phyloP scores from a whole-genome alignment of 2,888 invertebrate species.

The Lasioglossum figueresi region DNA sequence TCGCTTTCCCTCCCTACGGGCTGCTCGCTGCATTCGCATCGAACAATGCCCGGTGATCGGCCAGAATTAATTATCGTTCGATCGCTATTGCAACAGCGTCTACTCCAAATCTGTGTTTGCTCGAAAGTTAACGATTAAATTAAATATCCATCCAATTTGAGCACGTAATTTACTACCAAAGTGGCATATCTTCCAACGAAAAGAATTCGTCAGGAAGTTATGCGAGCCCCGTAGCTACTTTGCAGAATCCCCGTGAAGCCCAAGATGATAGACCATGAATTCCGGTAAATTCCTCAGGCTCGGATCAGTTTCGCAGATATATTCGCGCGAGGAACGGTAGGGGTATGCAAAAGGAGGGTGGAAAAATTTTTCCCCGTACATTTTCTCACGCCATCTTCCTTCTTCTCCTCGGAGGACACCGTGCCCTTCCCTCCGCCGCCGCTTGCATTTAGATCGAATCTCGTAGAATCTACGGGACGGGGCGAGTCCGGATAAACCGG shows the following conservation, averaged over 20 bases:
- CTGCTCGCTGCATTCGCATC: slow-evolving; percentile 37
- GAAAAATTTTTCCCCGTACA: slow-evolving; percentile 12
- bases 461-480: slow-evolving; percentile 41
- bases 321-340: background rate
- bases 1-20: slow-evolving; percentile 12
- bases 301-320: slow-evolving; percentile 11
- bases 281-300: background rate
- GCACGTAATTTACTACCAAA: background rate
- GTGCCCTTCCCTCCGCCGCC: background rate
- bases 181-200: background rate
- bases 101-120: background rate
- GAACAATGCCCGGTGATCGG: background rate
- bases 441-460: slow-evolving; percentile 57
- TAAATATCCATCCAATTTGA: background rate
- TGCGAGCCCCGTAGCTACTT: background rate
- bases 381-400: background rate
- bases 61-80: background rate
- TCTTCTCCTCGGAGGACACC: background rate
- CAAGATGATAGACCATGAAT: background rate
- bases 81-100: background rate
- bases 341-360: background rate
- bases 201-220: background rate
- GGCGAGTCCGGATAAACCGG: slow-evolving; percentile 38
- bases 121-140: background rate
- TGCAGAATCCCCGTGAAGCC: background rate